Conservation (phyloP, 2,888 invertebrate genomes). For the Erebia palarica region DNA sequence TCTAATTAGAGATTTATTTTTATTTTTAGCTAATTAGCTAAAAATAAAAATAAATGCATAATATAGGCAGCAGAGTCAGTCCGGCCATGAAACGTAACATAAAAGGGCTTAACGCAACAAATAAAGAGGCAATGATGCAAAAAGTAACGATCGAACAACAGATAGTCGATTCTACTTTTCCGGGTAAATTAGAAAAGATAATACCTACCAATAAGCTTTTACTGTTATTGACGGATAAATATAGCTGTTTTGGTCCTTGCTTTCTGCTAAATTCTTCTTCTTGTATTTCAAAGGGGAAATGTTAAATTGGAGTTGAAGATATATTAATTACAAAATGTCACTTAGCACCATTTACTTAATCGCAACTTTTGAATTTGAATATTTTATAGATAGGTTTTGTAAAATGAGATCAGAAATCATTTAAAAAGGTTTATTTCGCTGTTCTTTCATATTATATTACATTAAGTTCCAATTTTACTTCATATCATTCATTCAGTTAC, state of each 20-base stretch:
- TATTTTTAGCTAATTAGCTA: neutral
- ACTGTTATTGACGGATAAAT: slow-evolving; percentile 10
- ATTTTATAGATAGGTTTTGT: neutral
- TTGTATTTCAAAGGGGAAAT: slow-evolving; percentile 2
- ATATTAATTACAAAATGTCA: slow-evolving; percentile 1
- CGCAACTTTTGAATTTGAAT: neutral
- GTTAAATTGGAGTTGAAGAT: neutral
- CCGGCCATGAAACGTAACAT: slow-evolving; percentile 13
- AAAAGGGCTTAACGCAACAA: slow-evolving; percentile 21
- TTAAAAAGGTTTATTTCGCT: neutral
- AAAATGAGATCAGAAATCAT: neutral
- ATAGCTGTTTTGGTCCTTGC: neutral
- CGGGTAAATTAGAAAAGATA: slow-evolving; percentile 19
- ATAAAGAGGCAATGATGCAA: slow-evolving; percentile 28
- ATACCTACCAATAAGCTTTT: slow-evolving; percentile 22
- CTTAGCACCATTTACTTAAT: neutral
- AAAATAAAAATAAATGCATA: neutral
- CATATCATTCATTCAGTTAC: too few species aligned
- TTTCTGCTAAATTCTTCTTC: neutral
- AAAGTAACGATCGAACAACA: slow-evolving; percentile 20
- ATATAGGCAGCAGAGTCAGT: slow-evolving; percentile 6
- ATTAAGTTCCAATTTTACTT: too few species aligned
- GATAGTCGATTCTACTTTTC: slow-evolving; percentile 18
- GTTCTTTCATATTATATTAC: neutral
- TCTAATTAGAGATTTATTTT: neutral